Percentiles rank a stretch among this genome's conserved stretches.
Conservation (phyloP, 1,140 invertebrate genomes). For the Heliconius nattereri region DNA sequence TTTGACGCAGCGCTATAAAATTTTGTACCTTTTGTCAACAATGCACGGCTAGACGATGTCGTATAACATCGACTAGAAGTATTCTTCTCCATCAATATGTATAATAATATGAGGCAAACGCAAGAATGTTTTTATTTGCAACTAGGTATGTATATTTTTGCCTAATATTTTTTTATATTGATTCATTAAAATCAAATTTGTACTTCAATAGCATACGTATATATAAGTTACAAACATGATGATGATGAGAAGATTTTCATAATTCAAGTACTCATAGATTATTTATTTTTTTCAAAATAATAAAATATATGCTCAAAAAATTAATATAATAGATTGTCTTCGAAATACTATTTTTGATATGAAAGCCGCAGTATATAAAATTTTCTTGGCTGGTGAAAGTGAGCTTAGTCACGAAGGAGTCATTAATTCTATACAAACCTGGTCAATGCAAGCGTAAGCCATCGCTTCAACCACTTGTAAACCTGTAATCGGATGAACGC, state of each 20-base stretch:
- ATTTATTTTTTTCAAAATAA: background rate
- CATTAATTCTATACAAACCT: slow-evolving; percentile 69
- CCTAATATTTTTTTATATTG: too few species aligned
- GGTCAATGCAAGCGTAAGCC: slow-evolving; percentile 48
- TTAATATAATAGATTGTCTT: too few species aligned
- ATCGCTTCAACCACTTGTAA: slow-evolving; percentile 51
- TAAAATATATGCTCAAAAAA: background rate
- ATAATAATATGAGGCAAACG: background rate
- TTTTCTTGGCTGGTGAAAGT: slow-evolving; percentile 67
- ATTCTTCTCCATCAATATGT: background rate
- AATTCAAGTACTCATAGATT: too few species aligned
- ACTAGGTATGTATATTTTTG: too few species aligned
- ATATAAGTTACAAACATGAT: too few species aligned
- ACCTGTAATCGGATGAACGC: slow-evolving; percentile 62
- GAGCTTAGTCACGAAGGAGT: slow-evolving; percentile 71
- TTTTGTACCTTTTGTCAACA: slow-evolving; percentile 13
- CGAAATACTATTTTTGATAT: background rate
- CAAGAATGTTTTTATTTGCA: too few species aligned
- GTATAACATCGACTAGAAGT: background rate
- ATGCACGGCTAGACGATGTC: slow-evolving; percentile 10
- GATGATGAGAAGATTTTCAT: too few species aligned
- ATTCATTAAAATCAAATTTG: too few species aligned
- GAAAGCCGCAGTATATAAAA: slow-evolving; percentile 57
- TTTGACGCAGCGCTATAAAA: slow-evolving; percentile 7
- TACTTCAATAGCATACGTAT: too few species aligned